Evolutionary conservation across 2,888 invertebrate genomes (phyloP), one percentile per base, ranked within the genome.

Genomic region (Cryptosula pallasiana): DNA sequence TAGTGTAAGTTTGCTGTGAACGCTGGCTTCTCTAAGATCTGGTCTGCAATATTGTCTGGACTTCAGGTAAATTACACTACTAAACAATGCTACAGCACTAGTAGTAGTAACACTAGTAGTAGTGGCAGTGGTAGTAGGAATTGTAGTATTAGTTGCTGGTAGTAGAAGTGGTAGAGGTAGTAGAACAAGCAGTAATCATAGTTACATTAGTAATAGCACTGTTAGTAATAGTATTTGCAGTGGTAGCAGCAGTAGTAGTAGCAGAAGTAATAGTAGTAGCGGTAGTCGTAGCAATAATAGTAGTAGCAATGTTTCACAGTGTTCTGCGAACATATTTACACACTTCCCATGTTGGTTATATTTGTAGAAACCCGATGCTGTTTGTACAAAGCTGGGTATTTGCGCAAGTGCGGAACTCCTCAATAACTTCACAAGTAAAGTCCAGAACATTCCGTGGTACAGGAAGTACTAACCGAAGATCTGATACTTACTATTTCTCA

Each of bases 181-280:
- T 29, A 71, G 63, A 29, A 35, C 45, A 57, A 71, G 71, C 71
- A 71, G 55, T 57, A 71, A 57, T 55, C 54, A 63, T 58, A 74
- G 73, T 63, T 63, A 54, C 35, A 73, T 57, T 70, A 71, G 55
- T 57, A 74, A 70, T 71, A 72, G 32, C 36, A 74, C 71, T 55
- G 58, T 27, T 36, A 74, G 45, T 32, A 72, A 55, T 58, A 73
- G 71, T 57, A 73, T 35, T 72, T 63, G 69, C 45, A 72, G 55
- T 71, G 54, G 69, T 54, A 71, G 57, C 63, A 73, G 55, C 54
- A 73, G 55, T 32, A 45, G 69, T 57, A 69, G 55, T 35, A 72
- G 57, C 27, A 72, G 57, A 35, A 70, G 63, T 72, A 25, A 55
- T 35, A 54, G 54, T 20, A 23, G 27, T 13, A 71, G 34, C 69